Evolutionary conservation across 2,888 invertebrate genomes (phyloP), one percentile per base, ranked within the genome.

Genomic region (Caenorhabditis sp.): DNA sequence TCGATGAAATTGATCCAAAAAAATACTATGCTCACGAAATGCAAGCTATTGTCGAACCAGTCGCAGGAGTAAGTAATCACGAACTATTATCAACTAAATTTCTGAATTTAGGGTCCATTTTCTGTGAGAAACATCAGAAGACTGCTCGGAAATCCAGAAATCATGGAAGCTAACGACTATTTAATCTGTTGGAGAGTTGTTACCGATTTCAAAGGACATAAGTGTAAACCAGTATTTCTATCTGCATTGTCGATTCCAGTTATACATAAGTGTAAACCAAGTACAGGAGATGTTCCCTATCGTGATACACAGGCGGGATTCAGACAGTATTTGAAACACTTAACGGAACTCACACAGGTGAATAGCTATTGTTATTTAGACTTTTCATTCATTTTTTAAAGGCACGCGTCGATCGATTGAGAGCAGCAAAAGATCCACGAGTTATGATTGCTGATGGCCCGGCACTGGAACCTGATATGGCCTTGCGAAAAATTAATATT

Each of bases 101-200:
- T n/a, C n/a, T n/a, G n/a, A n/a, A n/a, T 31, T 31, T 31, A 69
- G 69, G 69, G 64, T 8, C 69, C 69, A 36, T 10, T 27, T 43
- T 20, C 8, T 58, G 0, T 38, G n/a, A n/a, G 31, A 63, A 38
- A 36, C n/a, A 1, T 25, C 23, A 23, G 27, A 56, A 1, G 56
- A 59, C 0, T 14, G 43, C 43, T 12, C 31, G 5, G 10, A 10
- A 31, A 31, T 31, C 4, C 31, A 31, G 31, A 31, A 10, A 7
- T 36, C 1, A 21, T 38, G 5, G 21, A 50, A 3, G 4, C 14
- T 12, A 36, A 49, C 17, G 70, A 61, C 1, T 2, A 52, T 7
- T 26, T 60, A 26, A 57, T 65, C 4, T 65, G 64, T 36, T 70
- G 70, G 70, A 61, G 70, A 36, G 36, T 66, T 21, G 62, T 70